Percentiles rank a stretch among this genome's conserved stretches.
phyloP scores from a whole-genome alignment of 53 echinoderm and acorn worm species.

The Apostichopus leukothele region DNA sequence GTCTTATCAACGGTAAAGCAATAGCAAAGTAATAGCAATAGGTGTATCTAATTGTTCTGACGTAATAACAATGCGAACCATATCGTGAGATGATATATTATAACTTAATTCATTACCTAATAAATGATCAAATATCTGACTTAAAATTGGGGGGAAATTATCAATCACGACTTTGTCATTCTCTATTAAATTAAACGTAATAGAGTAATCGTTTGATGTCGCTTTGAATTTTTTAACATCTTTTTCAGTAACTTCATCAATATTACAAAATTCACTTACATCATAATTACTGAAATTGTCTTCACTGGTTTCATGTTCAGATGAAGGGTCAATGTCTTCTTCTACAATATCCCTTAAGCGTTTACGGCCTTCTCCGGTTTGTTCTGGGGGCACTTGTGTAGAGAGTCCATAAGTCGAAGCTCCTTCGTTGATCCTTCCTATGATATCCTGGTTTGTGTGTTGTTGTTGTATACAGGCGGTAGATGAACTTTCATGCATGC shows the following conservation, averaged over 20 bases:
- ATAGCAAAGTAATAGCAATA: not conserved
- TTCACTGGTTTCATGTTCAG: not conserved
- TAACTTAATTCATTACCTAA: not conserved
- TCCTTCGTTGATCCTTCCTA: not conserved
- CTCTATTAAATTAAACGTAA: not conserved
- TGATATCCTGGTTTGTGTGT: not conserved
- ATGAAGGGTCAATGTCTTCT: not conserved
- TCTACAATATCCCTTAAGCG: not conserved
- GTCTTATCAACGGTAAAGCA: constrained; percentile 22
- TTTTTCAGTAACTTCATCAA: constrained; percentile 36
- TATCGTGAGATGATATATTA: constrained; percentile 1
- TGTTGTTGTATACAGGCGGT: not conserved
- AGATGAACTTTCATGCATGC: not conserved
- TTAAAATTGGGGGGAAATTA: constrained; percentile 15
- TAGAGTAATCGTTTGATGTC: constrained; percentile 10
- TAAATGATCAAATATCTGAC: not conserved
- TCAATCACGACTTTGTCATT: constrained; percentile 21
- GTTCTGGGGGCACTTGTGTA: not conserved
- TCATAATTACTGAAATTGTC: not conserved
- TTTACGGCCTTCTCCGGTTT: not conserved
- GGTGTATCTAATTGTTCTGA: constrained; percentile 1
- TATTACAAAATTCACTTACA: constrained; percentile 12
- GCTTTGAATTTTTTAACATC: constrained; percentile 48
- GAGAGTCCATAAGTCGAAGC: constrained; percentile 11
- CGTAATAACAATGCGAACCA: not conserved